Evolutionary conservation across 2,113 vertebrate species (phyloP).

Genomic region (Odontesthes bonariensis): DNA sequence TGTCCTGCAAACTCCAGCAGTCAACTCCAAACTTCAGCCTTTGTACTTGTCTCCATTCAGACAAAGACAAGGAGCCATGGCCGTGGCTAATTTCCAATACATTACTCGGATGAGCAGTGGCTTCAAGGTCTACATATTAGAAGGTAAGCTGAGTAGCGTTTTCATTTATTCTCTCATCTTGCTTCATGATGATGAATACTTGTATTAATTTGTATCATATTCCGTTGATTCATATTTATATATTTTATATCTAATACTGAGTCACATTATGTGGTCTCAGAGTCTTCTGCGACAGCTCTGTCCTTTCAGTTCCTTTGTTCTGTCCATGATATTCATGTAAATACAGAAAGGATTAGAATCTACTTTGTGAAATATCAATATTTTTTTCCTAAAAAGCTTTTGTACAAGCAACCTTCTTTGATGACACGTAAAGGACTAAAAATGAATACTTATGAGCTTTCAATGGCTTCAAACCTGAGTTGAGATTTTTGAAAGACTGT

Average conservation of each 20-base stretch:
- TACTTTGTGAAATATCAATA: background rate
- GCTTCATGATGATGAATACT: background rate
- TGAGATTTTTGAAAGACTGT: background rate
- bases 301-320: no score
- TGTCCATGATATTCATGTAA: conserved; percentile 1
- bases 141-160: conserved; percentile 71
- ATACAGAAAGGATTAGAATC: conserved; percentile 4
- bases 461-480: background rate
- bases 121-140: conserved; percentile 87
- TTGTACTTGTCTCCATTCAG: conserved; percentile 17
- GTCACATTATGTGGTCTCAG: background rate
- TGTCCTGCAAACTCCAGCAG: conserved; percentile 52
- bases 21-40: conserved; percentile 54
- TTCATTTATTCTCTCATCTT: conserved; percentile 3
- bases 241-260: background rate
- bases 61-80: conserved; percentile 75
- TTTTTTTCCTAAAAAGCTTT: background rate
- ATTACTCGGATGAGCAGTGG: conserved; percentile 87
- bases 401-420: background rate
- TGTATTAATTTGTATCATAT: background rate
- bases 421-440: background rate
- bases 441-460: background rate
- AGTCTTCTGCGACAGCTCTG: no score
- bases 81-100: conserved; percentile 86
- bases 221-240: background rate